These are phyloP conservation scores for Chalcis sispes DNA, from an alignment of 2,888 invertebrate species.

Conservation along the genomic window DNA sequence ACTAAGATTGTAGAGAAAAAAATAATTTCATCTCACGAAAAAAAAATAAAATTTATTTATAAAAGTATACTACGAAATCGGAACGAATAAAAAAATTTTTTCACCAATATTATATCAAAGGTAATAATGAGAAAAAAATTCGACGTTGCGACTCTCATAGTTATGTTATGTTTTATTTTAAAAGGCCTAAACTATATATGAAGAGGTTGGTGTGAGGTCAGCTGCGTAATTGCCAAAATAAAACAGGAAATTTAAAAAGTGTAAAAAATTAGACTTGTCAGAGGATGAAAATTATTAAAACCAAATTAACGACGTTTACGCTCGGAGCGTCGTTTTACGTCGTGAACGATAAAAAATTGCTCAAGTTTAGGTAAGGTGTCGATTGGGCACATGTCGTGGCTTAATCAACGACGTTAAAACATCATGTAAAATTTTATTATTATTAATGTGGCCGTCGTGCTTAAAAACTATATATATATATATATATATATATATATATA, in stretches of 20 bases:
- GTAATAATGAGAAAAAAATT: no score
- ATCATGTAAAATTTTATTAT: neutral
- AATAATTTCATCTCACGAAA: neutral
- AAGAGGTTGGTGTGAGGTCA: slow-evolving; percentile 15
- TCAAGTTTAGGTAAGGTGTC: neutral
- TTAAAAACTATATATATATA: slow-evolving; percentile 33
- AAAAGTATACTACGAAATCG: no score
- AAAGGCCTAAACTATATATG: slow-evolving; percentile 30
- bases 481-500: no score
- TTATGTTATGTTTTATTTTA: slow-evolving; percentile 35
- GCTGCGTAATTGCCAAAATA: slow-evolving; percentile 34
- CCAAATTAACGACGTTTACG: slow-evolving; percentile 41
- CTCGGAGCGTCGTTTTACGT: slow-evolving; percentile 35
- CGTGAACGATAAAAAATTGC: slow-evolving; percentile 11
- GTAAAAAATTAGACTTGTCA: slow-evolving; percentile 21
- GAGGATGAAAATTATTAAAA: slow-evolving; percentile 14
- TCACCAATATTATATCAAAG: neutral
- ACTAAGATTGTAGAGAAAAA: neutral
- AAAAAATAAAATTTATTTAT: neutral
- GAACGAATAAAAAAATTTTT: neutral
- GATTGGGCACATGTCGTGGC: slow-evolving; percentile 11
- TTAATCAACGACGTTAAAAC: neutral
- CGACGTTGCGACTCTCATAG: slow-evolving; percentile 38
- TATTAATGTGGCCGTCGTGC: neutral
- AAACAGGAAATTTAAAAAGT: slow-evolving; percentile 21